phyloP scores from a whole-genome alignment of 2,888 invertebrate species.

The Eustalomyia histrio region DNA sequence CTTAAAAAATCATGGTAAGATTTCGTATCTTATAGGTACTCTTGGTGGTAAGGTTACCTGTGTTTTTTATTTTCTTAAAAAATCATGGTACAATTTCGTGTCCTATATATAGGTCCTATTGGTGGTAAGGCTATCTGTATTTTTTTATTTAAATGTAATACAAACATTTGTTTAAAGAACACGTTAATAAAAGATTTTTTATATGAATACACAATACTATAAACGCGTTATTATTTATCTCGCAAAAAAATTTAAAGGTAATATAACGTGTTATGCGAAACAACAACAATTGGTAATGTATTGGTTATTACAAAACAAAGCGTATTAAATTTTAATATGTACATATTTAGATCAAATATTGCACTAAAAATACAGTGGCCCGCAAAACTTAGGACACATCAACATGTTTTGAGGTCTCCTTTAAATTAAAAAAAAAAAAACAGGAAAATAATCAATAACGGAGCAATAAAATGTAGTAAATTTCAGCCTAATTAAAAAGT shows the following conservation, averaged over 20 bases:
- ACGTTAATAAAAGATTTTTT: conserved; percentile 54
- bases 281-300: background rate
- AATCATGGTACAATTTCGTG: conserved; percentile 47
- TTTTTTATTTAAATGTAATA: conserved; percentile 14
- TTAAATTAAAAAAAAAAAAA: no score
- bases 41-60: background rate
- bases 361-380: no score
- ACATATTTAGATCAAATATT: no score
- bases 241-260: conserved; percentile 42
- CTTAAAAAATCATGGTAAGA: conserved; percentile 40
- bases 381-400: no score
- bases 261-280: conserved; percentile 60
- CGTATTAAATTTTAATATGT: no score
- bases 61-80: background rate
- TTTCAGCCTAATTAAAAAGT: no score
- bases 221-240: conserved; percentile 58
- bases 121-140: conserved; percentile 45
- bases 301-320: background rate
- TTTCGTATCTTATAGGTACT: conserved; percentile 37
- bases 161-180: conserved; percentile 41
- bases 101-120: conserved; percentile 35
- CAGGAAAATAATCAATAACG: no score
- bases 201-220: conserved; percentile 39
- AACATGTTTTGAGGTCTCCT: no score
- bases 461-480: no score